Conservation (phyloP, 2,113 vertebrate genomes). For the Nothoprocta pentlandii region DNA sequence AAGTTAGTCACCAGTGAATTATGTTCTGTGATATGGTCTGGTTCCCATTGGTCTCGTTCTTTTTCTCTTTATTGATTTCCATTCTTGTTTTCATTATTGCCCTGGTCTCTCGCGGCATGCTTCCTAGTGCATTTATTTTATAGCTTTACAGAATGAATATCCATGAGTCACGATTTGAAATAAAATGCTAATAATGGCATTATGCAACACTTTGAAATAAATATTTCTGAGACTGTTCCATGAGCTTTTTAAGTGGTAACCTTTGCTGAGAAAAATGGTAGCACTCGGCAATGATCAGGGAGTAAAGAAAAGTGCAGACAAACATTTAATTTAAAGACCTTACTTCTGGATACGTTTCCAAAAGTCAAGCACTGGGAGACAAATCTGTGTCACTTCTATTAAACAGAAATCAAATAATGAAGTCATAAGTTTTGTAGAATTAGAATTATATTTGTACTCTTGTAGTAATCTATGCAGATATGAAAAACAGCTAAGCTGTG, state of each 20-base stretch:
- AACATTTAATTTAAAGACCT: background rate
- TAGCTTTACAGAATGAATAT: constrained; percentile 57
- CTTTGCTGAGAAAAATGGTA: constrained; percentile 14
- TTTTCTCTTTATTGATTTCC: constrained; percentile 61
- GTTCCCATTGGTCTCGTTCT: constrained; percentile 45
- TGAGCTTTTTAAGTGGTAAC: background rate
- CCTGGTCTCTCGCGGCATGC: constrained; percentile 13
- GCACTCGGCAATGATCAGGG: background rate
- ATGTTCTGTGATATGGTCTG: constrained; percentile 57
- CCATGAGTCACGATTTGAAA: constrained; percentile 62
- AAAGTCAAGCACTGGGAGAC: background rate
- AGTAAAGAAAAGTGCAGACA: background rate
- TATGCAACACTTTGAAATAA: constrained; percentile 43
- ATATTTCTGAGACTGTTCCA: constrained; percentile 27
- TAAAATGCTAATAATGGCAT: constrained; percentile 61
- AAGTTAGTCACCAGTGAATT: constrained; percentile 63
- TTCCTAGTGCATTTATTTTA: constrained; percentile 51
- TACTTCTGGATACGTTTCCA: background rate
- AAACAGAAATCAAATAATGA: background rate
- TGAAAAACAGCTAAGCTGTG: background rate
- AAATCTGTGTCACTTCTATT: background rate
- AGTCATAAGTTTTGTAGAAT: background rate
- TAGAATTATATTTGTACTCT: background rate
- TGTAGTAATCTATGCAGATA: background rate
- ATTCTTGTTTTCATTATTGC: constrained; percentile 49